Evolutionary conservation across 64 coral and sea anemone genomes (phyloP).

Genomic region (Cladopsammia gracilis): DNA sequence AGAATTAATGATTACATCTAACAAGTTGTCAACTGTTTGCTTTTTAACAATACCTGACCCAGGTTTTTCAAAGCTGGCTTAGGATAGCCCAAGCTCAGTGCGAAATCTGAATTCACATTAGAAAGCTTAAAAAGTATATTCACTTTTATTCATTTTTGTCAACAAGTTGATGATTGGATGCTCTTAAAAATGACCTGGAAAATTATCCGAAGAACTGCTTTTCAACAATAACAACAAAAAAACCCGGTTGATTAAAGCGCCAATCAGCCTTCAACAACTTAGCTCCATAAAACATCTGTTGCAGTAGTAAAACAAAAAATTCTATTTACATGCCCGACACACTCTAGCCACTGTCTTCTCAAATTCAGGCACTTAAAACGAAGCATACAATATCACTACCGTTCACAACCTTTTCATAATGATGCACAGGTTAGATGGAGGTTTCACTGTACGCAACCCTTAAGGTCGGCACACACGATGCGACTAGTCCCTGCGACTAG

Average conservation of each 20-base stretch:
- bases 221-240: background rate
- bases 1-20: too few species aligned
- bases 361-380: constrained; percentile 7
- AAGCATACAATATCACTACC: constrained; percentile 16
- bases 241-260: background rate
- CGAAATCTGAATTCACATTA: too few species aligned
- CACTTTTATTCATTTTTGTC: background rate
- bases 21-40: too few species aligned
- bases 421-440: background rate
- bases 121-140: too few species aligned
- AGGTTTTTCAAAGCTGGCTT: too few species aligned
- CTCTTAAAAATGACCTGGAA: background rate
- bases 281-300: background rate
- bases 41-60: too few species aligned
- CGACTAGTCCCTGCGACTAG: too few species aligned
- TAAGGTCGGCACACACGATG: too few species aligned
- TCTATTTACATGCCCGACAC: background rate
- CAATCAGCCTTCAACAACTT: constrained; percentile 35
- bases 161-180: background rate
- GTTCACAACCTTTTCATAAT: constrained; percentile 33
- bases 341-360: constrained; percentile 24
- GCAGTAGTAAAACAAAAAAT: constrained; percentile 21
- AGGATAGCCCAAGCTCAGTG: too few species aligned
- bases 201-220: background rate
- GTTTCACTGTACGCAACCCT: background rate